Conservation (phyloP, 92 coral and sea anemone species). For the Montipora capitata region DNA sequence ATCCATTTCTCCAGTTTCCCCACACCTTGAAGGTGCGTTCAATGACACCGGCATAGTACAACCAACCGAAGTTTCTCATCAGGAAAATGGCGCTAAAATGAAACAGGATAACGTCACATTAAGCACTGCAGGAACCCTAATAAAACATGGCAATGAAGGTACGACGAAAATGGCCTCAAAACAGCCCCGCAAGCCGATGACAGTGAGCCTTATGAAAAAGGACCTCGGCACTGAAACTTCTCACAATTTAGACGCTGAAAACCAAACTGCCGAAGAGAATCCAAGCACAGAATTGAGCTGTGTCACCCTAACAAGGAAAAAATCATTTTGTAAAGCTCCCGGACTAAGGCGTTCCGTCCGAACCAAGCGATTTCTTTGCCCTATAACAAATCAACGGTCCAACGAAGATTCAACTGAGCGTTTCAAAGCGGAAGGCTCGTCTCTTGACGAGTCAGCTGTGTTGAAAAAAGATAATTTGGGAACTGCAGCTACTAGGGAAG, state of each 20-base stretch:
- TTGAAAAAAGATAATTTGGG: background rate
- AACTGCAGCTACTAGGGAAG: background rate
- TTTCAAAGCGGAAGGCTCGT: background rate
- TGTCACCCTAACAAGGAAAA: background rate
- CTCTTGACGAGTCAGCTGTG: background rate
- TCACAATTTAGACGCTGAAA: background rate
- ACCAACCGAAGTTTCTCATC: background rate
- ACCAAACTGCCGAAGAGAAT: background rate
- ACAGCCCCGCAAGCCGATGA: background rate
- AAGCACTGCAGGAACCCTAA: background rate
- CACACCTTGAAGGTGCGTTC: background rate
- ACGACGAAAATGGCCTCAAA: background rate
- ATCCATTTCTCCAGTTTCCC: background rate
- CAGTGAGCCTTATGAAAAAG: too few species aligned
- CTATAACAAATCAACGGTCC: slow-evolving; percentile 44
- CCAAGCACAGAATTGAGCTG: background rate
- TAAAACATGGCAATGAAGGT: background rate
- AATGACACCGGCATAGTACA: background rate
- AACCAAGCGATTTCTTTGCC: slow-evolving; percentile 73
- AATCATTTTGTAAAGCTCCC: slow-evolving; percentile 48
- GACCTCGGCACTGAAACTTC: background rate
- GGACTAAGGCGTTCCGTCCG: slow-evolving; percentile 66
- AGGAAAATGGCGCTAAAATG: background rate
- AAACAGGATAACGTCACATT: background rate
- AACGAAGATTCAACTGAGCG: slow-evolving; percentile 11